Evolutionary conservation across 2,888 invertebrate species (phyloP).

Genomic region (Pollenia labialis): DNA sequence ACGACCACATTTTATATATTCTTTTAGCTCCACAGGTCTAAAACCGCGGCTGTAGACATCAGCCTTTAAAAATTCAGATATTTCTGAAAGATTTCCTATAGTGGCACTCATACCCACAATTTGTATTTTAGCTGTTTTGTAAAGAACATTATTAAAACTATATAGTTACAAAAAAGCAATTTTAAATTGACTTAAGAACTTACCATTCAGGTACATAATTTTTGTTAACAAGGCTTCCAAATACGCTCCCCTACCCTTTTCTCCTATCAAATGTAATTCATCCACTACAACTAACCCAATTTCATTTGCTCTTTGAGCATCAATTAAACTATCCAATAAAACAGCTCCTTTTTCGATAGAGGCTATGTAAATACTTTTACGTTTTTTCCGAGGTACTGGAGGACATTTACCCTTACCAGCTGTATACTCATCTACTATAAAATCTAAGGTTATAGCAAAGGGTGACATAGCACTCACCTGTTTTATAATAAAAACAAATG

Average conservation of each 20-base stretch:
- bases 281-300: conserved; percentile 94
- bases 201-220: conserved; percentile 89
- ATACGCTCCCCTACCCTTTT: conserved; percentile 92
- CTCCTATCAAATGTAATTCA: conserved; percentile 97
- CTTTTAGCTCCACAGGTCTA: conserved; percentile 93
- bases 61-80: conserved; percentile 92
- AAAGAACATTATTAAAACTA: conserved; percentile 2
- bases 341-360: conserved; percentile 98
- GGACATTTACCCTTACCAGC: conserved; percentile 96
- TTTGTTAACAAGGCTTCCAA: conserved; percentile 94
- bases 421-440: conserved; percentile 97
- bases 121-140: conserved; percentile 87
- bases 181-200: conserved; percentile 61
- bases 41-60: conserved; percentile 93
- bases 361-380: conserved; percentile 93
- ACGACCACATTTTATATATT: conserved; percentile 91
- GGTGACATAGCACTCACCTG: conserved; percentile 87
- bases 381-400: conserved; percentile 89
- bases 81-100: conserved; percentile 93
- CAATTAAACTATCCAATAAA: conserved; percentile 93
- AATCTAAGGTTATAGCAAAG: conserved; percentile 94
- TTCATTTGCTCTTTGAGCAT: conserved; percentile 89
- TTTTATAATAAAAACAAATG: neutral
- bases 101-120: conserved; percentile 99
- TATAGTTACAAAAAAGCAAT: neutral